phyloP scores from a whole-genome alignment of 2,113 vertebrate genomes.

The Cacatua alba region DNA sequence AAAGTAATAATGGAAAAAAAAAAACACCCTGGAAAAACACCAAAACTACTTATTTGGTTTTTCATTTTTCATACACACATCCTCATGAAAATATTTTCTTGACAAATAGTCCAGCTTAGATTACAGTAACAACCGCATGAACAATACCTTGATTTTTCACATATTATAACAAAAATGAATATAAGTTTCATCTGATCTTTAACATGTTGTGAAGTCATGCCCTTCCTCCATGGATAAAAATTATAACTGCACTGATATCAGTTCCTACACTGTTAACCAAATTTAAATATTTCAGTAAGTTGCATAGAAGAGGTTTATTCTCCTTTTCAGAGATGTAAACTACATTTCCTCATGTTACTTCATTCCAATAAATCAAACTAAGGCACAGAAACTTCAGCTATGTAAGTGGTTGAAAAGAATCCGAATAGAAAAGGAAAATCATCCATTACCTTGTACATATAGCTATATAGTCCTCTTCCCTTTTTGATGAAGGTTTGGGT shows the following conservation, averaged over 20 bases:
- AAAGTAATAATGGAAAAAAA: background rate
- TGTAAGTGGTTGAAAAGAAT: background rate
- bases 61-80: background rate
- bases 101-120: background rate
- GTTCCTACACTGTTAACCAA: background rate
- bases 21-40: background rate
- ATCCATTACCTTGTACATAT: constrained; percentile 52
- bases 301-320: background rate
- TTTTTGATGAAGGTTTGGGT: background rate
- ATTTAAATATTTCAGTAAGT: background rate
- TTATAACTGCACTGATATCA: background rate
- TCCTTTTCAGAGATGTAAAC: background rate
- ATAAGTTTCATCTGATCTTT: background rate
- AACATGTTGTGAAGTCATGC: background rate
- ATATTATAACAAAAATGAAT: background rate
- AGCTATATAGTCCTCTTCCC: constrained; percentile 13
- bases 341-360: background rate
- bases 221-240: background rate
- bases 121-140: background rate
- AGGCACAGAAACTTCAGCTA: background rate
- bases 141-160: background rate
- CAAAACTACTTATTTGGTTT: background rate
- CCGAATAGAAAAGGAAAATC: background rate
- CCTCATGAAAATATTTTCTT: background rate
- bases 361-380: constrained; percentile 9